phyloP scores from a whole-genome alignment of 2,888 invertebrate genomes.

The Drosophila meridiana region DNA sequence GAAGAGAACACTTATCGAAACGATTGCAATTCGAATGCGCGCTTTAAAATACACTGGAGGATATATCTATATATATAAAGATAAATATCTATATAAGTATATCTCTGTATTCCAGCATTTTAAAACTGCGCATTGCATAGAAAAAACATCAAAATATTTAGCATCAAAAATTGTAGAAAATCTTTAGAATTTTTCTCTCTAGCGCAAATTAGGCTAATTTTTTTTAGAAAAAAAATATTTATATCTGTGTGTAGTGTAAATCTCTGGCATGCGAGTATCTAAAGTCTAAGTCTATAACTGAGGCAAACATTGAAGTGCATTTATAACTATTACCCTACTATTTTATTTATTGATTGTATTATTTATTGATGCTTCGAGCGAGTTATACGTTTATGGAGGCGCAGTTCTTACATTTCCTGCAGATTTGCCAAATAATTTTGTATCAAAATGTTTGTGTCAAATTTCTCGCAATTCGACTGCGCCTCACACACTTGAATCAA shows the following conservation, averaged over 20 bases:
- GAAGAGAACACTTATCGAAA: slow-evolving; percentile 8
- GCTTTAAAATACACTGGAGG: slow-evolving; percentile 79
- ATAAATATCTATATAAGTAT: background rate
- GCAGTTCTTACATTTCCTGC: slow-evolving; percentile 32
- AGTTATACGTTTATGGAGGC: slow-evolving; percentile 27
- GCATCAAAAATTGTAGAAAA: slow-evolving; percentile 36
- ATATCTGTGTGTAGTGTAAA: slow-evolving; percentile 43
- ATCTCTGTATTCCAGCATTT: slow-evolving; percentile 65
- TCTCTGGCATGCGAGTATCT: slow-evolving; percentile 56
- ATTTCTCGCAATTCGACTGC: slow-evolving; percentile 56
- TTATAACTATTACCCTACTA: slow-evolving; percentile 60
- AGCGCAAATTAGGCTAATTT: slow-evolving; percentile 67
- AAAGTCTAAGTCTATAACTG: slow-evolving; percentile 64
- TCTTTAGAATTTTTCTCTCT: slow-evolving; percentile 36
- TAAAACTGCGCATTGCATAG: slow-evolving; percentile 81
- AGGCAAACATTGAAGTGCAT: slow-evolving; percentile 65
- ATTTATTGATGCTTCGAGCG: slow-evolving; percentile 58
- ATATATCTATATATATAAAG: background rate
- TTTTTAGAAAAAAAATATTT: slow-evolving; percentile 16
- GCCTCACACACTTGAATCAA: slow-evolving; percentile 40
- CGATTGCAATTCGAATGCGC: slow-evolving; percentile 64
- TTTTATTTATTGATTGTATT: slow-evolving; percentile 59
- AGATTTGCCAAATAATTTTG: slow-evolving; percentile 82
- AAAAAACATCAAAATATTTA: slow-evolving; percentile 10
- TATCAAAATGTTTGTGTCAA: slow-evolving; percentile 82